Evolutionary conservation across 1,140 invertebrate genomes (phyloP), one percentile per base, ranked within the genome.

Genomic region (Nasonia giraulti): DNA sequence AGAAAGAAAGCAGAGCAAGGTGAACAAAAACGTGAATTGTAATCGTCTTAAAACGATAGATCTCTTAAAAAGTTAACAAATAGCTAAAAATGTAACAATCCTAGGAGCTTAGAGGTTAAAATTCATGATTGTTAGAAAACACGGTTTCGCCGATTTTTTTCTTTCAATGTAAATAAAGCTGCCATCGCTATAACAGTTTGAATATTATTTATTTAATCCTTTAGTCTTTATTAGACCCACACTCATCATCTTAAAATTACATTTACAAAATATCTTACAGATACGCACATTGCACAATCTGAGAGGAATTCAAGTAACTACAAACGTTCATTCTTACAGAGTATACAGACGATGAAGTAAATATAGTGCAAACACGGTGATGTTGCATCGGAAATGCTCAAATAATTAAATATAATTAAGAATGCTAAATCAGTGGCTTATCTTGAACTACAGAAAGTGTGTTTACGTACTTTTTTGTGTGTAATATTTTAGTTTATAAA

Each of bases 151-250:
- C 71, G 37, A 85, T 73, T 31, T 75, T 79, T 82, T 71, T 69
- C n/a, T 76, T 82, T 40, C 5, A 82, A 82, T 83, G 90, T 92
- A 92, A 90, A 91, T 91, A 92, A 91, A 92, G 87, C 87, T 90
- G 90, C 90, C 89, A 91, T 90, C 80, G 86, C 86, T 84, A 87
- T 88, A 87, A 89, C 84, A 86, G 82, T 88, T 89, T 81, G 82
- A 88, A 82, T 85, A 90, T 81, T 88, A 66, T 84, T 84, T 84
- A 84, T 84, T 84, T 75, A 47, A 31, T 79, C 79, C 31, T 31
- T 40, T 83, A 82, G 27, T 68, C 71, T 69, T 80, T 76, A 81
- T 75, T 76, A 17, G 33, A 82, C 75, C 71, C 31, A 85, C 75
- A 79, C 55, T 85, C 50, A 62, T 85, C 74, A 55, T 79, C 76